Base-by-base conservation (phyloP, 2,888 invertebrate species). In the Eupsilia transversa region DNA sequence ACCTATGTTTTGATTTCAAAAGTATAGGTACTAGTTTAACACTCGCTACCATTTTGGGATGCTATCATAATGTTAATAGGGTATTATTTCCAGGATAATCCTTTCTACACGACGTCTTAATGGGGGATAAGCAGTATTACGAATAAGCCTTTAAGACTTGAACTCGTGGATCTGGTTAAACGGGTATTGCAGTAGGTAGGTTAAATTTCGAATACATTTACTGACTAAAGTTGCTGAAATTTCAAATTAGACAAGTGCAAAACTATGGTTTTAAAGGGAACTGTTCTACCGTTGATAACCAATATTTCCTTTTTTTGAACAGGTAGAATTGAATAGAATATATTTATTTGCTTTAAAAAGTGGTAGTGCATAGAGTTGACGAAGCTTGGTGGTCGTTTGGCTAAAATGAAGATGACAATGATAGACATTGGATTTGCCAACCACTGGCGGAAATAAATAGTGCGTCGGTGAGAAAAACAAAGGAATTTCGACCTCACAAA, bases 31-130 rank as follows among this genome's bases (percentile, higher is more conserved):
- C 72, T 35, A 68, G 72, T 72, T 64, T 73, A 56, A 70, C 17
- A 9, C 27, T 60, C 10, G 70, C 72, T 71, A 60, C 87, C 85
- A 83, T 85, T 79, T 87, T 77, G 33, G 87, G 80, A 76, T 67
- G 73, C 64, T 77, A 73, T 82, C 66, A 69, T 68, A 74, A 72
- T 80, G 77, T 70, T 79, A 86, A 86, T 77, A 74, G 52, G 30
- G 66, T 75, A 80, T 79, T 79, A 79, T 68, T 52, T 63, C 0
- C 49, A 27, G 83, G 83, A 82, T 86, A 83, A 86, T 85, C 86
- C 83, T 77, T 74, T 57, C 64, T 57, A 77, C 87, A 87, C 83
- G 86, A 82, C 57, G 27, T 75, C 66, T 66, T 83, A 81, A 87
- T 87, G 72, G 63, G 52, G 64, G 76, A 27, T 87, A 83, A 86